Percentiles rank a stretch among this genome's conserved stretches.
These are phyloP conservation scores for Girardinichthys multiradiatus DNA, from an alignment of 2,113 vertebrate genomes.

Conservation along the genomic window DNA sequence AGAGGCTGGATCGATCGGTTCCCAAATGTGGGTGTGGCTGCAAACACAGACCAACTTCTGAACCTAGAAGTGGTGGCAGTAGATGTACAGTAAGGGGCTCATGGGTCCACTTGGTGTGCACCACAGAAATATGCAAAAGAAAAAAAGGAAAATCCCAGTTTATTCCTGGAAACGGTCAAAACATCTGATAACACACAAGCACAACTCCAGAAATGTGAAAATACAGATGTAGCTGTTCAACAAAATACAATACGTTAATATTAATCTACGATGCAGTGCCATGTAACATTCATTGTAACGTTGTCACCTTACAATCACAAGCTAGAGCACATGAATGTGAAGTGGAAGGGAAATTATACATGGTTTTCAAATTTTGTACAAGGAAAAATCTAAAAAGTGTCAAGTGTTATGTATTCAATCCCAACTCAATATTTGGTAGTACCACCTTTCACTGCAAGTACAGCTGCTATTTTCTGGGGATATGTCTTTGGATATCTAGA, in stretches of 20 bases:
- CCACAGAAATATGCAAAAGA: conserved; percentile 45
- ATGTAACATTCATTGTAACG: no score
- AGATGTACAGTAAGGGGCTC: conserved; percentile 42
- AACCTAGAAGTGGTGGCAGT: conserved; percentile 53
- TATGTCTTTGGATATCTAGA: no score
- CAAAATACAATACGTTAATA: not conserved
- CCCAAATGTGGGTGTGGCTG: conserved; percentile 73
- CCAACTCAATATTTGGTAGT: no score
- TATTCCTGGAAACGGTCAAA: conserved; percentile 47
- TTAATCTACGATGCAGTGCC: no score
- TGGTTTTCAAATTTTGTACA: no score
- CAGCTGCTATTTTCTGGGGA: no score
- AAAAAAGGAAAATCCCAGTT: conserved; percentile 23
- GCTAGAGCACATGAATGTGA: no score
- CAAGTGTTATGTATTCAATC: no score
- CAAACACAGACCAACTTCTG: conserved; percentile 45
- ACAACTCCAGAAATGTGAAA: conserved; percentile 8
- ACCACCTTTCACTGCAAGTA: no score
- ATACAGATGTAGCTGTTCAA: conserved; percentile 8
- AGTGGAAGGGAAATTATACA: no score
- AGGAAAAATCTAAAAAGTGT: no score
- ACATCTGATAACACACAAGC: conserved; percentile 26
- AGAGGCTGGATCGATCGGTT: conserved; percentile 73
- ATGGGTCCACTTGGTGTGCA: conserved; percentile 43
- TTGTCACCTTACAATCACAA: no score